These are phyloP conservation scores for Eunapius fragilis DNA, from an alignment of 37 sponge, comb jelly and placozoan species.

Conservation along the genomic window DNA sequence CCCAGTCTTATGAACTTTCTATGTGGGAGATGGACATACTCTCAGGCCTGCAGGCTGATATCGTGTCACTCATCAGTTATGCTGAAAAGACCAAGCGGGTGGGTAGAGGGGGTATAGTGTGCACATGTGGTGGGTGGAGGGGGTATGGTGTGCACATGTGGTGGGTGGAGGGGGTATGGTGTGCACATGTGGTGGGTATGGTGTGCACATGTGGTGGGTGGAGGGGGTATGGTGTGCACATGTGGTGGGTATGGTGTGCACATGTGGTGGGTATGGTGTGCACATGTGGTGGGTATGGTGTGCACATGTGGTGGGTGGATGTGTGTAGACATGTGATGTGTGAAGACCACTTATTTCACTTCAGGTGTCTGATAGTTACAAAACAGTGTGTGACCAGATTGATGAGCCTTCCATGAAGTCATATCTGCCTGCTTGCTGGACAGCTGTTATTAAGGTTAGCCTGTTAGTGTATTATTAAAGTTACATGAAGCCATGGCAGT, in stretches of 20 bases:
- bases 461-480: neutral
- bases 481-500: no score
- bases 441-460: slow-evolving; percentile 36
- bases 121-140: neutral
- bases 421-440: slow-evolving; percentile 62
- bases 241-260: no score
- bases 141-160: neutral
- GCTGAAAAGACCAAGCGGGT: slow-evolving; percentile 62
- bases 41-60: slow-evolving; percentile 13
- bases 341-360: neutral
- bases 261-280: no score
- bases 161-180: neutral
- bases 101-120: no score
- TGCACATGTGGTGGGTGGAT: neutral
- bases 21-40: slow-evolving; percentile 47
- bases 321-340: neutral
- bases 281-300: no score
- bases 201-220: neutral
- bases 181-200: no score
- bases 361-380: slow-evolving; percentile 52
- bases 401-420: slow-evolving; percentile 44
- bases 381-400: slow-evolving; percentile 50
- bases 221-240: no score
- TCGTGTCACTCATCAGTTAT: slow-evolving; percentile 22
- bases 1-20: slow-evolving; percentile 52